phyloP scores from a whole-genome alignment of 2,113 vertebrate genomes.

The Acinonyx jubatus region DNA sequence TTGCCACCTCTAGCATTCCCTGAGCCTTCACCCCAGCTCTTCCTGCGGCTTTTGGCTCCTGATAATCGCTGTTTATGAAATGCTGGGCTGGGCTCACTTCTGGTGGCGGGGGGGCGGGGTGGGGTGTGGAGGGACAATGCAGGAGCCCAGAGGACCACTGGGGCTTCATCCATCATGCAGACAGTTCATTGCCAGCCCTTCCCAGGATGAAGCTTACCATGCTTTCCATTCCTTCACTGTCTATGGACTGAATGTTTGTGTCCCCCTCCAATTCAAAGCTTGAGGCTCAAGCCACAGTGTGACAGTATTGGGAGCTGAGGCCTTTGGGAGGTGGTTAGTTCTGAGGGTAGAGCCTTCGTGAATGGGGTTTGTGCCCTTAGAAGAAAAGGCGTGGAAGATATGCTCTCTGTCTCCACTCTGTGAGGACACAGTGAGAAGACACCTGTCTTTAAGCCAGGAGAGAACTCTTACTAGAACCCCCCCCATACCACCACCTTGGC shows the following conservation, averaged over 20 bases:
- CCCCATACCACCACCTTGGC: accelerated
- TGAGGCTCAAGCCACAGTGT: not conserved
- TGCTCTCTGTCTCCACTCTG: not conserved
- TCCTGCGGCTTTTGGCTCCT: not conserved
- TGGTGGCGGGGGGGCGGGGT: not conserved
- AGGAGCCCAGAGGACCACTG: not conserved
- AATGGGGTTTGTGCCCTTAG: not conserved
- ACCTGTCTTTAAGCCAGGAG: not conserved
- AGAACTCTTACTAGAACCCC: not conserved
- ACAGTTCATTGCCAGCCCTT: not conserved
- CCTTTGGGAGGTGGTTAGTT: not conserved
- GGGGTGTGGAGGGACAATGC: not conserved
- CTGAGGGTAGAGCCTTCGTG: not conserved
- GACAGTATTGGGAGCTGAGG: not conserved
- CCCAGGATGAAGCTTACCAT: not conserved
- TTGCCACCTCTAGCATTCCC: not conserved
- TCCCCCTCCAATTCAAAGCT: not conserved
- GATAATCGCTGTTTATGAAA: not conserved
- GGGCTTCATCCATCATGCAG: not conserved
- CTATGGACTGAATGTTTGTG: not conserved
- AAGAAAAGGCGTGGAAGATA: not conserved
- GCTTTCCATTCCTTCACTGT: not conserved
- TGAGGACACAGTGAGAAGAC: not conserved
- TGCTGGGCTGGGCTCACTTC: not conserved
- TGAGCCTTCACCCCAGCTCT: not conserved